Percentiles rank a stretch among this genome's conserved stretches.
Evolutionary conservation across 2,797 vertebrate species (phyloP).

Genomic region (Falco concolor): DNA sequence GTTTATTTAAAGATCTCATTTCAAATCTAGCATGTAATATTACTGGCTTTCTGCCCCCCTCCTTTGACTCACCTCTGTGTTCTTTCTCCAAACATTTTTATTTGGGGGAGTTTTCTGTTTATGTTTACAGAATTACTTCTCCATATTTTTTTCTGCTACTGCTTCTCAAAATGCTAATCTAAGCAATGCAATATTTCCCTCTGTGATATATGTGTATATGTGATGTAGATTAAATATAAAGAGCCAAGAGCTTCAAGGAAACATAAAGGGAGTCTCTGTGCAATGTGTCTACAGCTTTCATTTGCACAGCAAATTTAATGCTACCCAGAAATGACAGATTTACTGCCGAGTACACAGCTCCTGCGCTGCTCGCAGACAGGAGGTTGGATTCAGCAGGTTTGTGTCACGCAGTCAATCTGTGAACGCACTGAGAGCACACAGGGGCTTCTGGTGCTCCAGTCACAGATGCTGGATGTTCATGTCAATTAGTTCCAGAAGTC

Average conservation of each 20-base stretch:
- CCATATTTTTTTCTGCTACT: background rate
- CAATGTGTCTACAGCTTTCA: background rate
- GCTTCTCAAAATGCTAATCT: background rate
- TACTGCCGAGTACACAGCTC: background rate
- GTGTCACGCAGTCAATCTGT: background rate
- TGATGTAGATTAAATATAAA: background rate
- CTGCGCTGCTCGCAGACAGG: background rate
- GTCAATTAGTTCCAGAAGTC: background rate
- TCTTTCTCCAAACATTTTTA: background rate
- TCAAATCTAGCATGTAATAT: background rate
- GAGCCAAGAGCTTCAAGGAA: background rate
- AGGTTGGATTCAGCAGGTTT: background rate
- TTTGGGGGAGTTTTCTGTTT: background rate
- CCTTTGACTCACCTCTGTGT: background rate
- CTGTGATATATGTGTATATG: background rate
- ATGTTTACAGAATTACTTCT: background rate
- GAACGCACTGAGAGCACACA: rapidly evolving
- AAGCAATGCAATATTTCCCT: background rate
- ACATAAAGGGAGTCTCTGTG: background rate
- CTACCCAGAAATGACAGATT: background rate
- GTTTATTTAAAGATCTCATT: background rate
- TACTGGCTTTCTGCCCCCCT: background rate
- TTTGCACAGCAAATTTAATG: background rate
- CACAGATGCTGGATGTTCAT: background rate
- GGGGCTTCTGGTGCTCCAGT: background rate